Conservation (phyloP, 2,888 invertebrate genomes). For the Euproctis similis region DNA sequence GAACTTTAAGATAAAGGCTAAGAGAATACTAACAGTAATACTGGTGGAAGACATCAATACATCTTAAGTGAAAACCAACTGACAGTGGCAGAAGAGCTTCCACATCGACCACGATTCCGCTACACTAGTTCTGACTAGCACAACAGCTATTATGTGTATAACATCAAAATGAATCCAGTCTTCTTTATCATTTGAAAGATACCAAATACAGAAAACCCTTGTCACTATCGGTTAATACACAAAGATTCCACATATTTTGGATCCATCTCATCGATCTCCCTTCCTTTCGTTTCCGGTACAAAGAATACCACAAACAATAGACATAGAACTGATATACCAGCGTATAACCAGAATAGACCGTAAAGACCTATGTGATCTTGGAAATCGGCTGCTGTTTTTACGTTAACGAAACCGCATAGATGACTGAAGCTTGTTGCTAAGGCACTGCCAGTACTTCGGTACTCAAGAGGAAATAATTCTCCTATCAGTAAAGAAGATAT, state of each 20-base stretch:
- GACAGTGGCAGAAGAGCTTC: slow-evolving; percentile 10
- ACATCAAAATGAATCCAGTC: slow-evolving; percentile 8
- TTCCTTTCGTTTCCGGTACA: slow-evolving; percentile 93
- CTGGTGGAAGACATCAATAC: slow-evolving; percentile 20
- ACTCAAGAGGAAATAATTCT: slow-evolving; percentile 83
- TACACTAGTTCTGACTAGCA: slow-evolving; percentile 21
- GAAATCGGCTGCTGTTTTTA: slow-evolving; percentile 88
- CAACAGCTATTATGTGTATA: slow-evolving; percentile 18
- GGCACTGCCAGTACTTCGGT: slow-evolving; percentile 79
- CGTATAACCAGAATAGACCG: slow-evolving; percentile 92
- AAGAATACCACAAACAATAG: slow-evolving; percentile 88
- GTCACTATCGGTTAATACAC: slow-evolving; percentile 70
- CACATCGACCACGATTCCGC: slow-evolving; percentile 13
- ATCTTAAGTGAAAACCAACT: slow-evolving; percentile 13
- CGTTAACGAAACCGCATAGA: slow-evolving; percentile 89
- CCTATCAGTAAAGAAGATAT: slow-evolving; percentile 83
- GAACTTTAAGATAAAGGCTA: slow-evolving; percentile 31
- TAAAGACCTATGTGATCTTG: slow-evolving; percentile 83
- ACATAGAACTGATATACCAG: slow-evolving; percentile 85
- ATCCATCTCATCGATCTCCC: slow-evolving; percentile 91
- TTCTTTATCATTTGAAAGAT: slow-evolving; percentile 11
- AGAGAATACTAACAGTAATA: slow-evolving; percentile 29
- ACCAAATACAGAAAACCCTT: slow-evolving; percentile 6
- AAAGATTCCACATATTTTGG: slow-evolving; percentile 78
- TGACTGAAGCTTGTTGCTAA: slow-evolving; percentile 89